Evolutionary conservation across 2,797 vertebrate species (phyloP), one percentile per base, ranked within the genome.

Genomic region (Pseudotriccus pelzelni): DNA sequence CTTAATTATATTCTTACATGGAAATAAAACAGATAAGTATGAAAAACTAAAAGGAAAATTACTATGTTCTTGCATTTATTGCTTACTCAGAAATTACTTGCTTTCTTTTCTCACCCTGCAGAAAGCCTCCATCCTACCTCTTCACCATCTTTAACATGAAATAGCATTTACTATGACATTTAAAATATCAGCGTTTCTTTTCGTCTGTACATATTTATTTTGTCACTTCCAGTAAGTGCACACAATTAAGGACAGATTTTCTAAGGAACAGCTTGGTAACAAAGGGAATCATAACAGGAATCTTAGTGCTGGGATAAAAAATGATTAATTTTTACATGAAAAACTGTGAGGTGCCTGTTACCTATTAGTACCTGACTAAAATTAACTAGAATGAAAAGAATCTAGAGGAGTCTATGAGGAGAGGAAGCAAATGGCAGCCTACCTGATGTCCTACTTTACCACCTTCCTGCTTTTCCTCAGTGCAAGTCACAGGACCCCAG

Each of bases 401-500:
- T 10, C 9, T 12, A 58, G 21, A 64, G 50, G 11, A 64, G 18
- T 24, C 30, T n/a, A 25, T 1, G 2, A 27, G 56, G 25, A 81
- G 22, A 52, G 16, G 19, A 17, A 58, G 28, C 27, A 49, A 47
- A 25, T 5, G 59, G 34, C 21, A 60, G 28, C 7, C 28, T 11
- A 44, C 11, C 23, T 55, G 24, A 34, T 5, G 2, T 39, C 41
- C 47, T 39, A 4, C 14, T 77, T 49, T 32, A 47, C 17, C 39
- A 47, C 23, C 21, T 59, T 36, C 36, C 15, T 32, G 15, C 21
- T n/a, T 24, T 62, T 44, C 10, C 21, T 73, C 24, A 10, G 3
- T 2, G 2, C 13, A 18, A 27, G 6, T 55, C 8, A 3, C 3
- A 1, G 21, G 27, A 47, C 6, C 13, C 14, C 41, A 34, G 13